Base-by-base conservation (phyloP, 2,113 vertebrate species). In the Elaphurus davidianus region DNA sequence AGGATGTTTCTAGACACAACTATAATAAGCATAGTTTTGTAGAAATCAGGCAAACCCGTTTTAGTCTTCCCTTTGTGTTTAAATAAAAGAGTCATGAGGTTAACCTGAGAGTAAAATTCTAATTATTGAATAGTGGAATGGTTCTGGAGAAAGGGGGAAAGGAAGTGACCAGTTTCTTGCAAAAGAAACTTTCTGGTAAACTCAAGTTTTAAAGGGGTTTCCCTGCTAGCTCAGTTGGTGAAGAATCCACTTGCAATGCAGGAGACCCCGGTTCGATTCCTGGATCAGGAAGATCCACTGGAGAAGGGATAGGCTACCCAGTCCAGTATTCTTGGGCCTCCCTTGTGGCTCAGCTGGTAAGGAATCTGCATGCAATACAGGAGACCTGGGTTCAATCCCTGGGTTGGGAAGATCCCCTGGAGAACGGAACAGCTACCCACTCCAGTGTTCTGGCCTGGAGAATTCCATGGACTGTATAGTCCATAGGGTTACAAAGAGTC, bases 1-100 rank as follows among this genome's bases (percentile, higher is more conserved):
- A 50, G 55, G 27, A 17, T 45, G 28, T 62, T 97, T 88, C 67
- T 28, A 33, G 71, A 85, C 21, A 57, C 23, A 92, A 40, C 55
- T 74, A 11, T 60, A 54, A 12, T 25, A 55, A 82, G 7, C 81
- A 23, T 23, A 78, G 81, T 21, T 84, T 54, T 54, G 9, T 84
- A 57, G 23, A 90, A 94, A 92, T 79, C 21, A 95, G 23, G 14
- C 3, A 90, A 94, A 89, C 2, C 1, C 27, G 60, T 95, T 91
- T 91, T 83, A 76, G 67, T 33, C 21, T 90, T 5, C 6, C 6
- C 59, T 89, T 91, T 43, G 12, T 55, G 45, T 94, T 94, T 79
- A 57, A 93, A 74, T 8, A 84, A 21, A 93, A 91, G 33, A 67
- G 19, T 54, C 2, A 6, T 36, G n/a, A 60, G 52, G 10, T 91